phyloP scores from a whole-genome alignment of 2,888 invertebrate species.

The Aporophyla lueneburgensis region DNA sequence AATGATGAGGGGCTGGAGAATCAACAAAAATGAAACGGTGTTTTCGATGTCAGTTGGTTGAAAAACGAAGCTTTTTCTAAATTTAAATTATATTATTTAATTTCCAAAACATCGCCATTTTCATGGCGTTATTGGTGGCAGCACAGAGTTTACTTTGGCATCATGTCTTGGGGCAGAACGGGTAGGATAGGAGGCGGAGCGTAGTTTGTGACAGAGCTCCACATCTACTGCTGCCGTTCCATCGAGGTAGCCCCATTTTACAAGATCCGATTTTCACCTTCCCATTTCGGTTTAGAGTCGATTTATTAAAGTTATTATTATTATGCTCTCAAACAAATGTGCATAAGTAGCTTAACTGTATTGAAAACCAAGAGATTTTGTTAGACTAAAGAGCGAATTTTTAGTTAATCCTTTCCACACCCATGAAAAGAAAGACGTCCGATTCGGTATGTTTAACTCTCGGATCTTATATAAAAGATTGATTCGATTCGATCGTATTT shows the following conservation, averaged over 20 bases:
- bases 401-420: conserved; percentile 10
- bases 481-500: conserved; percentile 40
- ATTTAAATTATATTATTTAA: too few species aligned
- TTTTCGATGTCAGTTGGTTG: background rate
- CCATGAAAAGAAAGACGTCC: conserved; percentile 2
- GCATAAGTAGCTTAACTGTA: background rate
- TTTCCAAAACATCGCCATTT: too few species aligned
- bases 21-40: background rate
- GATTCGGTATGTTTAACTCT: conserved; percentile 11
- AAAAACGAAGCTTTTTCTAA: background rate
- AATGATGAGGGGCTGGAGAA: background rate
- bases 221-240: too few species aligned
- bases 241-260: too few species aligned
- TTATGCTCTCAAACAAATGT: background rate
- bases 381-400: background rate
- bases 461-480: conserved; percentile 25
- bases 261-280: too few species aligned
- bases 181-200: too few species aligned
- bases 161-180: too few species aligned
- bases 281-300: too few species aligned
- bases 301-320: background rate
- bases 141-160: too few species aligned
- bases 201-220: too few species aligned
- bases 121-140: too few species aligned
- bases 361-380: background rate